These are phyloP conservation scores for Rhegmatorhina hoffmannsi DNA, from an alignment of 2,113 vertebrate species.

Conservation along the genomic window DNA sequence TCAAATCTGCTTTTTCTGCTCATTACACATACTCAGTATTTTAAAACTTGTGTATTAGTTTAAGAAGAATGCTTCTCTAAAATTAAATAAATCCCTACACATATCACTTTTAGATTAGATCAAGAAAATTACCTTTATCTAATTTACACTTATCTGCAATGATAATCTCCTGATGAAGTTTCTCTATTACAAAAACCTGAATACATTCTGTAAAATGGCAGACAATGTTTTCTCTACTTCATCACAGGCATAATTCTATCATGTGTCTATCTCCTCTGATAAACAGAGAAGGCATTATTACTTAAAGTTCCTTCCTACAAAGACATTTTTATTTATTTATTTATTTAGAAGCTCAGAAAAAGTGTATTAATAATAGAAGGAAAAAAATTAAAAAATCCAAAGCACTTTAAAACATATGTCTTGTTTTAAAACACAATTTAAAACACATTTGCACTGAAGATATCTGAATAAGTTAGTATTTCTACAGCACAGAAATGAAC, in stretches of 20 bases:
- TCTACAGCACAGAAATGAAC: neutral
- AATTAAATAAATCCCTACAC: neutral
- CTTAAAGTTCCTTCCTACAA: neutral
- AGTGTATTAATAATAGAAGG: neutral
- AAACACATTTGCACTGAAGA: neutral
- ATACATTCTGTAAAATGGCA: neutral
- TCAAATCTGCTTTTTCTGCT: neutral
- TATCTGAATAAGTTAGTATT: neutral
- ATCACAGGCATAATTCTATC: neutral
- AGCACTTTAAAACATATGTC: neutral
- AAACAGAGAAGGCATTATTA: neutral
- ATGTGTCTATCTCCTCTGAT: neutral
- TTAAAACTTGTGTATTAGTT: neutral
- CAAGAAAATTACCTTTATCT: neutral
- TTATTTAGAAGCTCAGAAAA: neutral
- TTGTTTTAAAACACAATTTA: neutral
- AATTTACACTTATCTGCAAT: neutral
- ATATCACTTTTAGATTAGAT: neutral
- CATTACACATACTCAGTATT: neutral
- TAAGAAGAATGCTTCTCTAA: neutral
- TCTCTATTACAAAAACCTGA: neutral
- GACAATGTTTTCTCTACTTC: neutral
- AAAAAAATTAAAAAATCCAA: neutral
- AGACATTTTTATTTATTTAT: neutral
- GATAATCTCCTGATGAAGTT: neutral